These are phyloP conservation scores for Phasianus colchicus DNA, from an alignment of 2,113 vertebrate genomes.

Conservation along the genomic window DNA sequence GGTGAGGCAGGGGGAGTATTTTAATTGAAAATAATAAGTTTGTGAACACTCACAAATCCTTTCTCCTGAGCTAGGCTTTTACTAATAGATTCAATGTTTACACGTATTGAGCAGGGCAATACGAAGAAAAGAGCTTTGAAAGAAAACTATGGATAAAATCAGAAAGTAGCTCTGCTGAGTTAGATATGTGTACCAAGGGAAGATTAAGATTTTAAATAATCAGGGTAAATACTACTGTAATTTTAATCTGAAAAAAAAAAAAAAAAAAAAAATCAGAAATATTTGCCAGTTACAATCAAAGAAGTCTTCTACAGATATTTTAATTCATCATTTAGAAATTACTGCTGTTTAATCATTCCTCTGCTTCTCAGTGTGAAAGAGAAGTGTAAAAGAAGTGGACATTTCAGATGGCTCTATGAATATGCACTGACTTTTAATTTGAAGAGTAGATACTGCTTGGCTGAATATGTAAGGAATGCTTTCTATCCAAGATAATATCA, in stretches of 20 bases:
- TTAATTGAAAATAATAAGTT: not conserved
- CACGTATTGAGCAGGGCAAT: not conserved
- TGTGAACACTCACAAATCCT: not conserved
- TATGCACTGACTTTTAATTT: not conserved
- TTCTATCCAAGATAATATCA: not conserved
- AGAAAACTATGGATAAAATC: not conserved
- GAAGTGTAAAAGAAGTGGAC: not conserved
- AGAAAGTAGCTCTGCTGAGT: not conserved
- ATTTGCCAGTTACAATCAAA: not conserved
- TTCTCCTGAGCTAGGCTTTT: not conserved
- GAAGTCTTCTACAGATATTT: not conserved
- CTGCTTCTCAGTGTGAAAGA: not conserved
- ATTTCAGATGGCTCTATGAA: not conserved
- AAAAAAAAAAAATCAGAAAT: constrained; percentile 6
- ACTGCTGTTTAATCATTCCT: not conserved
- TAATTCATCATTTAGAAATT: not conserved
- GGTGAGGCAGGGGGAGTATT: not conserved
- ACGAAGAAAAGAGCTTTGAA: not conserved
- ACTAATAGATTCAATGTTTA: not conserved
- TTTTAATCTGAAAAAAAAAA: not conserved
- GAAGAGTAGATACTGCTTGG: not conserved
- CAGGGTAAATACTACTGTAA: not conserved
- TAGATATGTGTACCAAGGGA: not conserved
- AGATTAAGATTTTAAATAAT: not conserved
- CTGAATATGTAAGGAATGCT: not conserved